A percentile compares a stretch with the other conserved stretches of the same genome.
phyloP scores from a whole-genome alignment of 1,140 invertebrate species.

The Frieseomelitta varia region DNA sequence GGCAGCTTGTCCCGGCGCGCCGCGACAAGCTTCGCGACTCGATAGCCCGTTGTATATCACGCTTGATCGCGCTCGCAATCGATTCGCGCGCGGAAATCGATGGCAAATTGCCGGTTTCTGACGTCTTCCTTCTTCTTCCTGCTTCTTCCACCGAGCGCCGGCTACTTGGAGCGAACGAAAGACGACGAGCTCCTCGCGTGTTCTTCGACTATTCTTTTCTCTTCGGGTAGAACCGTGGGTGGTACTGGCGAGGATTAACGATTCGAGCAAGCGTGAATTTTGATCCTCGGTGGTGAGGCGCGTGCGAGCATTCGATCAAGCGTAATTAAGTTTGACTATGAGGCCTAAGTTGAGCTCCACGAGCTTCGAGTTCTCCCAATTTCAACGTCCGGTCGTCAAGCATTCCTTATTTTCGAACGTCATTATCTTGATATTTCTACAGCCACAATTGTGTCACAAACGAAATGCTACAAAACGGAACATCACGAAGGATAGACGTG shows the following conservation, averaged over 20 bases:
- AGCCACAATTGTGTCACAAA: too few species aligned
- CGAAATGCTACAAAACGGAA: too few species aligned
- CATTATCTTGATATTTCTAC: too few species aligned
- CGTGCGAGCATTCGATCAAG: not conserved
- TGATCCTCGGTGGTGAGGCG: not conserved
- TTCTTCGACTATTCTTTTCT: not conserved
- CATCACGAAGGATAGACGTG: too few species aligned
- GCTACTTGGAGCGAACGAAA: not conserved
- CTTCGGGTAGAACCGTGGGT: not conserved
- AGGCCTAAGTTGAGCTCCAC: too few species aligned
- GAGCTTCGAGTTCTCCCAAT: too few species aligned
- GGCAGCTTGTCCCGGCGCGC: slow-evolving; percentile 5
- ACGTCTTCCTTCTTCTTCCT: not conserved
- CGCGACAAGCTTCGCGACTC: not conserved
- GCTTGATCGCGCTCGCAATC: not conserved
- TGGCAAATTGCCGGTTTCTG: slow-evolving; percentile 19
- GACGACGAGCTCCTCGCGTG: not conserved
- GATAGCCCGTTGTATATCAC: not conserved
- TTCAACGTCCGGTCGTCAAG: too few species aligned
- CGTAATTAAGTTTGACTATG: not conserved
- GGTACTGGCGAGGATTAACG: not conserved
- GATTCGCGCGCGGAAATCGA: not conserved
- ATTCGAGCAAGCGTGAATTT: not conserved
- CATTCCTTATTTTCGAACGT: too few species aligned
- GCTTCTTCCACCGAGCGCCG: too few species aligned